phyloP scores from a whole-genome alignment of 2,888 invertebrate species.

The Venusia cambrica region DNA sequence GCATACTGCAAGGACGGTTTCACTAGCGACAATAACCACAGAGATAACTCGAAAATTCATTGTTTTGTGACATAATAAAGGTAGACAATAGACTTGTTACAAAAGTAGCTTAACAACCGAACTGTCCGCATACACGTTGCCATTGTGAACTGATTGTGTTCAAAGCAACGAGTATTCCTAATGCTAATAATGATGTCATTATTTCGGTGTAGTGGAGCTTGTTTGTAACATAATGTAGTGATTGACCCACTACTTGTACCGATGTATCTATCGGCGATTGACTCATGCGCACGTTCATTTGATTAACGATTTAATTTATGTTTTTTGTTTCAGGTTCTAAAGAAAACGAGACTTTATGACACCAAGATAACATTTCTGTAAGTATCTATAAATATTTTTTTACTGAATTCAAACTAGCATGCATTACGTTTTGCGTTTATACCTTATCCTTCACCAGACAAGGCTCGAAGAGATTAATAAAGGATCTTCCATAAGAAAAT shows the following conservation, averaged over 20 bases:
- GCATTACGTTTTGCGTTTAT: no score
- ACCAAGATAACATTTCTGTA: constrained; percentile 61
- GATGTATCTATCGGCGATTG: no score
- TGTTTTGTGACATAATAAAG: constrained; percentile 46
- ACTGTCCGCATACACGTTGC: constrained; percentile 19
- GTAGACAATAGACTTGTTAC: constrained; percentile 38
- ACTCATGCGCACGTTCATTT: no score
- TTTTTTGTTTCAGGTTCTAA: constrained; percentile 68
- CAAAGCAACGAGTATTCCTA: constrained; percentile 19
- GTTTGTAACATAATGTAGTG: no score
- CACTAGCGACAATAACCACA: constrained; percentile 47
- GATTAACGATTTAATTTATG: constrained; percentile 2
- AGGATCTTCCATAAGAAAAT: no score
- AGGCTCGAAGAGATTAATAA: no score
- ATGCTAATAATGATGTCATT: constrained; percentile 18
- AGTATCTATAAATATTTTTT: constrained; percentile 34
- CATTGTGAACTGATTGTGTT: constrained; percentile 28
- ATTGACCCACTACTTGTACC: constrained; percentile 3
- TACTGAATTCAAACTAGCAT: constrained; percentile 2
- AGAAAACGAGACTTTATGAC: constrained; percentile 65
- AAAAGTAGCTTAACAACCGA: constrained; percentile 2
- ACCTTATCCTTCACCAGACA: no score
- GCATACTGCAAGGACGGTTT: constrained; percentile 62
- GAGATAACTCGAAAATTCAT: constrained; percentile 43
- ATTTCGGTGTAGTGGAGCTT: not conserved